phyloP scores from a whole-genome alignment of 1,140 invertebrate genomes.

The Ephestia elutella region DNA sequence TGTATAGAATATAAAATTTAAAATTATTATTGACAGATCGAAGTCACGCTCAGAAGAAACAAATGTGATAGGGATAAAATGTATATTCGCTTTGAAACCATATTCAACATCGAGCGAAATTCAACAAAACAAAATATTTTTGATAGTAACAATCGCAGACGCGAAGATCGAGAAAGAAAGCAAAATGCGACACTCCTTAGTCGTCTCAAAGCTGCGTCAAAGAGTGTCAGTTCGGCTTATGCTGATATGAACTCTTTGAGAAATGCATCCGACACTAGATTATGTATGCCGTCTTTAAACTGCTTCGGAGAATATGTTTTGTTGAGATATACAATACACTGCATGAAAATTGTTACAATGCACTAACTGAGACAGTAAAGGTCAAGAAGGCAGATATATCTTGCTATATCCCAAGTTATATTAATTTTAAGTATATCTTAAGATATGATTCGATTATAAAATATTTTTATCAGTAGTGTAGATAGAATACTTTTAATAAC shows the following conservation, averaged over 20 bases:
- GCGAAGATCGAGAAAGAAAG: slow-evolving; percentile 21
- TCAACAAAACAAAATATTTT: slow-evolving; percentile 17
- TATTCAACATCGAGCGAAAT: neutral
- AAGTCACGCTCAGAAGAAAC: too few species aligned
- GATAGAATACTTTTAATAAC: too few species aligned
- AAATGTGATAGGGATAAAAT: neutral
- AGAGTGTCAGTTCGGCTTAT: slow-evolving; percentile 32
- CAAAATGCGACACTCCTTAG: slow-evolving; percentile 33
- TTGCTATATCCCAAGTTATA: too few species aligned
- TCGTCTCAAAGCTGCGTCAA: slow-evolving; percentile 27
- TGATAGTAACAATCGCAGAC: slow-evolving; percentile 28
- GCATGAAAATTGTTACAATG: neutral
- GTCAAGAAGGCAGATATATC: neutral
- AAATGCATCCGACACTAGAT: slow-evolving; percentile 29
- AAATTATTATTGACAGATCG: too few species aligned
- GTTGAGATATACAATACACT: slow-evolving; percentile 8
- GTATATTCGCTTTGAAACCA: slow-evolving; percentile 6
- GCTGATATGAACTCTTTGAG: slow-evolving; percentile 36
- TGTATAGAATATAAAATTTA: too few species aligned
- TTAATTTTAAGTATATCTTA: too few species aligned
- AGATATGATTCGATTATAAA: too few species aligned
- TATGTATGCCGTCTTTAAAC: slow-evolving; percentile 30
- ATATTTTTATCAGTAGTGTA: too few species aligned
- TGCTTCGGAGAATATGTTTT: slow-evolving; percentile 23
- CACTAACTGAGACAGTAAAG: neutral